Conservation (phyloP, 1,140 invertebrate genomes). For the Listronotus bonariensis region DNA sequence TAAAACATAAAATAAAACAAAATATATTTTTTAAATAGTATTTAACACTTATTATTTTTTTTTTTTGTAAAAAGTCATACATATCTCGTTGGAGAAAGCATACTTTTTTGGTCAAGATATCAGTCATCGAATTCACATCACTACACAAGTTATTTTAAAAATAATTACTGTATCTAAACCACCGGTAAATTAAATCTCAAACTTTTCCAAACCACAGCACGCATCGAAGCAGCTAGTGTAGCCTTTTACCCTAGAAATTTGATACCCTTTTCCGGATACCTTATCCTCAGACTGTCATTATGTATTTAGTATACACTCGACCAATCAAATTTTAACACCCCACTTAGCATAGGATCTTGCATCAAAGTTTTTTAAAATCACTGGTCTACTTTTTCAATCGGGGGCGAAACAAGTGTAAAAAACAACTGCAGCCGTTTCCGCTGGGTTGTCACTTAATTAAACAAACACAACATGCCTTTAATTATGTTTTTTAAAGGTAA, state of each 20-base stretch:
- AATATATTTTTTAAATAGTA: too few species aligned
- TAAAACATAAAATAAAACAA: too few species aligned
- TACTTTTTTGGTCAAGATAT: too few species aligned
- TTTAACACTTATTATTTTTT: too few species aligned
- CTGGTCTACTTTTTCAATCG: slow-evolving; percentile 17
- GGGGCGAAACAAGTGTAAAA: slow-evolving; percentile 46
- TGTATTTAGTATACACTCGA: slow-evolving; percentile 44
- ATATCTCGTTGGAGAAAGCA: too few species aligned
- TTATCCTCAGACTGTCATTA: slow-evolving; percentile 44
- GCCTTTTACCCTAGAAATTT: slow-evolving; percentile 37
- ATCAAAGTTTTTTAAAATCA: slow-evolving; percentile 4
- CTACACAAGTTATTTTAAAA: too few species aligned
- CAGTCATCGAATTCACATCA: too few species aligned
- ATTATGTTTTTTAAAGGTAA: slow-evolving; percentile 32
- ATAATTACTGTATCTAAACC: too few species aligned
- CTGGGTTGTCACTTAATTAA: slow-evolving; percentile 39
- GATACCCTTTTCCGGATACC: slow-evolving; percentile 47
- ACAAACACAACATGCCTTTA: slow-evolving; percentile 37
- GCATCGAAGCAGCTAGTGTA: slow-evolving; percentile 14
- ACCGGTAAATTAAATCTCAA: slow-evolving; percentile 4
- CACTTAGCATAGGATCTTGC: slow-evolving; percentile 5
- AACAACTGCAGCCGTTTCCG: slow-evolving; percentile 47
- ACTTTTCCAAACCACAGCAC: slow-evolving; percentile 19
- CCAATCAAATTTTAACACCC: slow-evolving; percentile 34
- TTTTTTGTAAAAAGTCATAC: too few species aligned